Evolutionary conservation across 2,888 invertebrate species (phyloP).

Genomic region (Diarsia rubi): DNA sequence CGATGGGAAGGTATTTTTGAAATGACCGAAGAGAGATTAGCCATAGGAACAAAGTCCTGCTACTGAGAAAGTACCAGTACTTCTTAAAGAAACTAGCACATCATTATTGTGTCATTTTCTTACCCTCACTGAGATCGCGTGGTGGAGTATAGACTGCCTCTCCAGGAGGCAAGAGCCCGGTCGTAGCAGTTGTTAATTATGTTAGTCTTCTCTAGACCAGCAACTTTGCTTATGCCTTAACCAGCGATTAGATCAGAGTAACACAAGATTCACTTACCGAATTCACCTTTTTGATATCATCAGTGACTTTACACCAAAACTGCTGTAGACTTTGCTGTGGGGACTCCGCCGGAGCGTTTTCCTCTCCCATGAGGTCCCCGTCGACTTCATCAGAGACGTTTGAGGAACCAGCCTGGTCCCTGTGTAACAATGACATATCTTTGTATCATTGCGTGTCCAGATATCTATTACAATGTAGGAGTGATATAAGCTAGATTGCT

Average conservation of each 20-base stretch:
- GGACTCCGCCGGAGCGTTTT: conserved; percentile 84
- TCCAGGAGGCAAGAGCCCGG: not conserved
- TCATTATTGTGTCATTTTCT: not conserved
- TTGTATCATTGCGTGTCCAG: not conserved
- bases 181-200: not conserved
- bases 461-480: not conserved
- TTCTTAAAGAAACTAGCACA: not conserved
- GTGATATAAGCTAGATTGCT: not conserved
- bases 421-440: conserved; percentile 54
- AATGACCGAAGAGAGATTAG: not conserved
- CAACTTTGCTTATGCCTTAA: not conserved
- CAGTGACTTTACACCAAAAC: conserved; percentile 96
- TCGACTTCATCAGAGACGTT: conserved; percentile 80
- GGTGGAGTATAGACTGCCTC: not conserved
- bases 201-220: not conserved
- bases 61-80: not conserved
- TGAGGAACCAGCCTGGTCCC: conserved; percentile 81
- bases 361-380: conserved; percentile 87
- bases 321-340: conserved; percentile 92
- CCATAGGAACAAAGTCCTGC: not conserved
- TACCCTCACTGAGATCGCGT: not conserved
- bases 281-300: conserved; percentile 94
- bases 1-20: not conserved
- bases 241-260: not conserved
- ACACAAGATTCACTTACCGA: conserved; percentile 88